Percentiles rank a stretch among this genome's conserved stretches.
Conservation (phyloP, 2,113 vertebrate genomes). For the Microtus oregoni region DNA sequence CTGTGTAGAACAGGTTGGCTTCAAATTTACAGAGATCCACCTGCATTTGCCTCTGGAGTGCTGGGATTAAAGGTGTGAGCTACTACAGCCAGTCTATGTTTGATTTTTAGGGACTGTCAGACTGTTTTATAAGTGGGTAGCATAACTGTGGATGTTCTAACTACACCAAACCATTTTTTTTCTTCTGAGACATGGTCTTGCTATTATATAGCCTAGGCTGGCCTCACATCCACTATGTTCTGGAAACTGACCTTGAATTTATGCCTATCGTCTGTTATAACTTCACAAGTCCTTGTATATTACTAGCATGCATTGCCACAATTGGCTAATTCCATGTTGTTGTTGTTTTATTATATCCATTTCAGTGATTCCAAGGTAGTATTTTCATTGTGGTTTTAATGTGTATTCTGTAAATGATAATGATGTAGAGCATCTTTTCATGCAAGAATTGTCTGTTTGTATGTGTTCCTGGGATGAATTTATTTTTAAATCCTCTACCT, state of each 20-base stretch:
- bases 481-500: neutral
- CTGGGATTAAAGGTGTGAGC: too few species aligned
- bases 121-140: too few species aligned
- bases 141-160: too few species aligned
- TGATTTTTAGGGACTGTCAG: too few species aligned
- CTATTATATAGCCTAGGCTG: neutral
- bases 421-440: neutral
- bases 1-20: too few species aligned
- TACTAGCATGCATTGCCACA: neutral
- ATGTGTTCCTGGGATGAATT: neutral
- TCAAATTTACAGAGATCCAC: too few species aligned
- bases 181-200: neutral
- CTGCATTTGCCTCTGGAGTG: too few species aligned
- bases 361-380: neutral
- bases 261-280: neutral
- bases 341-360: slow-evolving; percentile 4
- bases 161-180: neutral
- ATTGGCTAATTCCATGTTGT: neutral
- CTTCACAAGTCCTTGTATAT: neutral
- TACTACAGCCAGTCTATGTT: too few species aligned
- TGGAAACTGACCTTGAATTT: neutral
- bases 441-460: neutral
- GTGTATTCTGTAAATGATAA: neutral
- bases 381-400: slow-evolving; percentile 38
- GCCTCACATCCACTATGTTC: neutral